Conservation (phyloP, 2,113 vertebrate species). For the Callocephalon fimbriatum region DNA sequence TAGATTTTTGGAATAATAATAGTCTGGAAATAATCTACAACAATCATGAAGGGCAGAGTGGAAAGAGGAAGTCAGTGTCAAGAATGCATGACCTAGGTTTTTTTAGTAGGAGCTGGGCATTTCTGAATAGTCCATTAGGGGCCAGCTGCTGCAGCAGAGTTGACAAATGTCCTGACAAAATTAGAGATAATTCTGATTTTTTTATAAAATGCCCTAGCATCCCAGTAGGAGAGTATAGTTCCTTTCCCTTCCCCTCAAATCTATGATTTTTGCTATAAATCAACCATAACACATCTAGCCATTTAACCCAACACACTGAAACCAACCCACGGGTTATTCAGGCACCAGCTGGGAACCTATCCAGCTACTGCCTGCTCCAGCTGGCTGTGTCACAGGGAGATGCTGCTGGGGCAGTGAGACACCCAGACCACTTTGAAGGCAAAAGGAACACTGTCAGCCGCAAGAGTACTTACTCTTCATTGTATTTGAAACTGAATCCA, state of each 20-base stretch:
- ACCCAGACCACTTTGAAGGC: not conserved
- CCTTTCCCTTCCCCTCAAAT: not conserved
- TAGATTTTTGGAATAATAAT: not conserved
- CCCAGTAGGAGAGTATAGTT: not conserved
- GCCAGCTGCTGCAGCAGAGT: not conserved
- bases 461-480: not conserved
- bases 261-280: not conserved
- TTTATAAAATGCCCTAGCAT: not conserved
- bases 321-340: not conserved
- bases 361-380: not conserved
- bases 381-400: not conserved
- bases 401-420: accelerated
- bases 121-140: not conserved
- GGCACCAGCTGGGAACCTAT: accelerated
- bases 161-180: not conserved
- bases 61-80: not conserved
- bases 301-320: not conserved
- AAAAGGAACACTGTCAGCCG: not conserved
- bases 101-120: not conserved
- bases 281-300: not conserved
- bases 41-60: not conserved
- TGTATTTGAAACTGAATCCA: not conserved
- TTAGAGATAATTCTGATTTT: not conserved
- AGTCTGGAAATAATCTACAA: not conserved
- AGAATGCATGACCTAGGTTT: not conserved